Evolutionary conservation across 37 sponge, comb jelly and placozoan species (phyloP).

Genomic region (Diacarnus erythraeanus): DNA sequence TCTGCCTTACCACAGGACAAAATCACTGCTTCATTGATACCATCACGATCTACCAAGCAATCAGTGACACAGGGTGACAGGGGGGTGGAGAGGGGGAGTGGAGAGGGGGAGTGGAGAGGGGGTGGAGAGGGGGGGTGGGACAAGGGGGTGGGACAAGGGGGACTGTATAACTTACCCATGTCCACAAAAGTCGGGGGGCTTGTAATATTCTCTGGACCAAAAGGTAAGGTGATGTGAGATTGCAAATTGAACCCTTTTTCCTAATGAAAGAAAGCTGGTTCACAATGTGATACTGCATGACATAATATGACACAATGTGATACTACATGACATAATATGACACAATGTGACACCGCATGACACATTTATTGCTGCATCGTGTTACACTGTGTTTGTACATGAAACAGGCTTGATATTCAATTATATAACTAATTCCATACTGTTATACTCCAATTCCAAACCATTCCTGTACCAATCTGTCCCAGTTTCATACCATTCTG

Average conservation of each 20-base stretch:
- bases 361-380: no score
- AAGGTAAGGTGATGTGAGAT: neutral
- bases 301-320: neutral
- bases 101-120: conserved; percentile 6
- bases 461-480: neutral
- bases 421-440: neutral
- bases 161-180: conserved; percentile 13
- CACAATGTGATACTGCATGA: no score
- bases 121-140: neutral
- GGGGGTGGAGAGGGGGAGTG: neutral
- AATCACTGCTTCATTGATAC: conserved; percentile 4
- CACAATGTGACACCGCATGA: no score
- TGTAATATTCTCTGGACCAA: neutral
- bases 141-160: neutral
- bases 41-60: conserved; percentile 14
- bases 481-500: neutral
- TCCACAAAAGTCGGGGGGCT: conserved; percentile 16
- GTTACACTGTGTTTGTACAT: no score
- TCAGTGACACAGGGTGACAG: neutral
- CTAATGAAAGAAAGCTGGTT: neutral
- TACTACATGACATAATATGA: no score
- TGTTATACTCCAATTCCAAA: neutral
- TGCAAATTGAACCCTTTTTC: neutral
- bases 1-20: neutral
- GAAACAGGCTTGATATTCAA: neutral